phyloP scores from a whole-genome alignment of 2,888 invertebrate genomes.

The Pheosia gnoma region DNA sequence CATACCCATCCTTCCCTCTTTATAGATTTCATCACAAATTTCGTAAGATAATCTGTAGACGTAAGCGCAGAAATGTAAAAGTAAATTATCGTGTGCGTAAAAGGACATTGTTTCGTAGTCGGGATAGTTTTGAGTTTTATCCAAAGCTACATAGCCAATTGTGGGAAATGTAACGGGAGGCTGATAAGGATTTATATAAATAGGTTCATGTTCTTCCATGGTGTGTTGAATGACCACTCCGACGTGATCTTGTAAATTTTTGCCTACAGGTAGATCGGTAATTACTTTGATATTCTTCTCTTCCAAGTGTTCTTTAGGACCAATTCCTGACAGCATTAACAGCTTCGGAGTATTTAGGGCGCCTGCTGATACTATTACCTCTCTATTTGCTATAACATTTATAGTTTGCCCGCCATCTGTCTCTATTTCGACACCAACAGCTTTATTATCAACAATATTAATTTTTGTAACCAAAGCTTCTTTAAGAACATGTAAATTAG shows the following conservation, averaged over 20 bases:
- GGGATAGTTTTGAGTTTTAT: conserved; percentile 23
- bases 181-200: conserved; percentile 12
- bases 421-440: conserved; percentile 24
- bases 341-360: conserved; percentile 84
- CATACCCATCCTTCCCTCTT: conserved; percentile 12
- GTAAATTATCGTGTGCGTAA: conserved; percentile 1
- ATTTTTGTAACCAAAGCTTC: conserved; percentile 33
- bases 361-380: conserved; percentile 85
- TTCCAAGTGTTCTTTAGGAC: conserved; percentile 76
- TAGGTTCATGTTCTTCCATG: conserved; percentile 14
- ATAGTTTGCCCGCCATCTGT: conserved; percentile 16
- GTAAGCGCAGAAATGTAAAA: conserved; percentile 20
- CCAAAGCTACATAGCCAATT: conserved; percentile 21
- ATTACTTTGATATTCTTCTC: conserved; percentile 77
- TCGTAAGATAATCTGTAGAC: conserved; percentile 17
- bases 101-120: conserved; percentile 24
- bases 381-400: conserved; percentile 70
- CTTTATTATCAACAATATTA: conserved; percentile 27
- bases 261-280: conserved; percentile 87
- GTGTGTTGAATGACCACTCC: conserved; percentile 16
- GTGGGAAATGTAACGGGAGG: conserved; percentile 5
- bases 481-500: conserved; percentile 33
- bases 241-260: conserved; percentile 88
- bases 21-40: conserved; percentile 19
- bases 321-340: conserved; percentile 86